Conservation (phyloP, 1,140 invertebrate species). For the Nilaparvata lugens region DNA sequence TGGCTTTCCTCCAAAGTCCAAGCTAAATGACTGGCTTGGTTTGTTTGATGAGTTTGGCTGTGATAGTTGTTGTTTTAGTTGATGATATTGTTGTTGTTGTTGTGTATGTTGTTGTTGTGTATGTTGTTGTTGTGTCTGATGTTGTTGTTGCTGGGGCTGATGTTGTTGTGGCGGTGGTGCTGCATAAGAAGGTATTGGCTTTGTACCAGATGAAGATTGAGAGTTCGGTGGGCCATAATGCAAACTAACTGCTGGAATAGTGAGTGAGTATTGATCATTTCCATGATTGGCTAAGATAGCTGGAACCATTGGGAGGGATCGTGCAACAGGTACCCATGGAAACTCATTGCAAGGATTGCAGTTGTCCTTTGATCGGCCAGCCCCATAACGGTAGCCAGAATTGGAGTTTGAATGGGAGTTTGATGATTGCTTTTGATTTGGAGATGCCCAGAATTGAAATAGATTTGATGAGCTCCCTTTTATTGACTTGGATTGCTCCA, state of each 20-base stretch:
- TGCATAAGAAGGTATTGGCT: conserved; percentile 14
- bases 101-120: conserved; percentile 16
- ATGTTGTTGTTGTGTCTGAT: conserved; percentile 13
- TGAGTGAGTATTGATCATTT: conserved; percentile 10
- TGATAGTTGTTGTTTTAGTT: conserved; percentile 7
- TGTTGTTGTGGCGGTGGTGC: conserved; percentile 13
- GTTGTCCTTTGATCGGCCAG: conserved; percentile 27
- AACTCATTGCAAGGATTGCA: conserved; percentile 65
- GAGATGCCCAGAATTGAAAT: background rate
- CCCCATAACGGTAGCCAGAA: background rate
- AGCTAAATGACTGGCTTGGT: background rate
- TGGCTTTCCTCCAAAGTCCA: conserved; percentile 3
- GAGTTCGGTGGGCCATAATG: conserved; percentile 12
- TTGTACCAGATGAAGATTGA: conserved; percentile 2
- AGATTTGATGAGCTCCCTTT: background rate
- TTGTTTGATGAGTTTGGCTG: background rate
- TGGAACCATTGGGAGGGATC: conserved; percentile 10
- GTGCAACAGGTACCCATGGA: conserved; percentile 62
- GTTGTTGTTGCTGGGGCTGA: conserved; percentile 12
- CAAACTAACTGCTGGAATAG: background rate
- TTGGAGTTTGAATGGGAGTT: too few relatives aligned
- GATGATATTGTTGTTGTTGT: conserved; percentile 6
- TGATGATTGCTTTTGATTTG: background rate
- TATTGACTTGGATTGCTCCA: too few relatives aligned
- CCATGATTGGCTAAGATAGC: background rate